Evolutionary conservation across 2,797 vertebrate species (phyloP).

Genomic region (Protosalanx chinensis): DNA sequence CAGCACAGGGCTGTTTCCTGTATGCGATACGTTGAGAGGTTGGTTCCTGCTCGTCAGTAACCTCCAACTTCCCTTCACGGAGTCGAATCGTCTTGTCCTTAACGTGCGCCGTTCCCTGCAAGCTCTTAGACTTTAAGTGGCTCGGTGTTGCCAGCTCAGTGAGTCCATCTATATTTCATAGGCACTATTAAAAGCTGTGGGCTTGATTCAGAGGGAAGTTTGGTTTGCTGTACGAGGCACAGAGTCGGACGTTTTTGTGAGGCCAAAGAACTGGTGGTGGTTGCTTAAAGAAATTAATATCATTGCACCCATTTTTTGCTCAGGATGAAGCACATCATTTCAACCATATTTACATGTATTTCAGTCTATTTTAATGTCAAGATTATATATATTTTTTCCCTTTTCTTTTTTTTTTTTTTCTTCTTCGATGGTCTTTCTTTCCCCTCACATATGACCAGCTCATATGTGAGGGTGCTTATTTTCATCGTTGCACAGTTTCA

Average conservation of each 20-base stretch:
- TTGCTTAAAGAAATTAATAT: no score
- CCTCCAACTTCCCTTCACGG: conserved; percentile 24
- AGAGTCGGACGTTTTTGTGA: background rate
- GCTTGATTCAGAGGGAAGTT: background rate
- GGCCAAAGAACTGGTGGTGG: background rate
- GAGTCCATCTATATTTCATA: conserved; percentile 65
- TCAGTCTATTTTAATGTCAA: background rate
- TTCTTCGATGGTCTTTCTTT: no score
- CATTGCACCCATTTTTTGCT: background rate
- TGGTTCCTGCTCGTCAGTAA: no score
- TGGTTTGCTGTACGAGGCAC: background rate
- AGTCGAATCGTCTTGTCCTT: conserved; percentile 32
- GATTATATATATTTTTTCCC: background rate
- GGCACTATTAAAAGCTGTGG: conserved; percentile 57
- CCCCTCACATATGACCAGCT: no score
- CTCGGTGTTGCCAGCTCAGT: conserved; percentile 37
- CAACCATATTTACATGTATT: background rate
- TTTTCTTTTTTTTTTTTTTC: background rate
- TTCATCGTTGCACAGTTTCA: background rate
- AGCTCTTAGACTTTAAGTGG: conserved; percentile 54
- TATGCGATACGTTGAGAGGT: background rate
- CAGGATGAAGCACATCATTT: background rate
- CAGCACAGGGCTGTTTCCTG: background rate
- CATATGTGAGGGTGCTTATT: background rate
- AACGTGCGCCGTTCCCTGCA: conserved; percentile 35